Evolutionary conservation across 2,888 invertebrate species (phyloP).

Genomic region (Aspidiotus rigidus): DNA sequence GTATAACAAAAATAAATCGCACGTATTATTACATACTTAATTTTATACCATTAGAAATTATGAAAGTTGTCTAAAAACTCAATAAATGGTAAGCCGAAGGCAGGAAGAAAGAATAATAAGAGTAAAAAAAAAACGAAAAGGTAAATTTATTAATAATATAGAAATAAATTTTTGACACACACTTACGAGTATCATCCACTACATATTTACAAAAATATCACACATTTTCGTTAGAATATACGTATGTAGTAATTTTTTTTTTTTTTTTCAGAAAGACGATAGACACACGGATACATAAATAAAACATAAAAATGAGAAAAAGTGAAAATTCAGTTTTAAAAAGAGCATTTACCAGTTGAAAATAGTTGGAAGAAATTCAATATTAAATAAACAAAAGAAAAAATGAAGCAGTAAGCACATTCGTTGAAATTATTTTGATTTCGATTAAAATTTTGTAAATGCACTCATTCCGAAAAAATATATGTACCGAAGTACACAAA

Average conservation of each 20-base stretch:
- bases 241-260: not conserved
- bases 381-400: constrained; percentile 5
- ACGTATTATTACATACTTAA: not conserved
- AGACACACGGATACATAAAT: not conserved
- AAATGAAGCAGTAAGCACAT: constrained; percentile 1
- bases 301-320: not conserved
- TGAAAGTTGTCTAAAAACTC: constrained; percentile 19
- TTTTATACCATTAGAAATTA: constrained; percentile 7
- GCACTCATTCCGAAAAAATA: constrained; percentile 10
- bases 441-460: constrained; percentile 11
- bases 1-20: not conserved
- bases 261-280: not conserved
- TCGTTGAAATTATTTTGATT: not conserved
- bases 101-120: constrained; percentile 1
- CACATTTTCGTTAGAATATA: constrained; percentile 17
- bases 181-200: constrained; percentile 10
- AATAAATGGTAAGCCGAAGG: constrained; percentile 28
- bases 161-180: not conserved
- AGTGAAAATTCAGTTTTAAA: constrained; percentile 15
- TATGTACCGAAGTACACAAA: not conserved
- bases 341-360: not conserved
- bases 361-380: constrained; percentile 1
- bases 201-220: constrained; percentile 15
- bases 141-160: not conserved
- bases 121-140: not conserved